Percentiles rank a stretch among this genome's conserved stretches.
phyloP scores from a whole-genome alignment of 2,797 vertebrate genomes.

The Periophthalmus magnuspinnatus region DNA sequence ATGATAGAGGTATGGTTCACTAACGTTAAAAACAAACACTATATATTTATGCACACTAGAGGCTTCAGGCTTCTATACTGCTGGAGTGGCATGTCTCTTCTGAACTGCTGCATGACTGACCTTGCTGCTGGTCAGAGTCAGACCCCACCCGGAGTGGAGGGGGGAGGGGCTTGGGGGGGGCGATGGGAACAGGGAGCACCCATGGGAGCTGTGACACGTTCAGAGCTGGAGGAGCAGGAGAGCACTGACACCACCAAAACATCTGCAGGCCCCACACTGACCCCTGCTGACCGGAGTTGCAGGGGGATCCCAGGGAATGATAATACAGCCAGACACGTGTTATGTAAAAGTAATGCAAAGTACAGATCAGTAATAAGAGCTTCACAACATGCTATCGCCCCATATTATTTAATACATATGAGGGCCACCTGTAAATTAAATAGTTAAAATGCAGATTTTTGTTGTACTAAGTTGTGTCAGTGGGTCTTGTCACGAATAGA shows the following conservation, averaged over 20 bases:
- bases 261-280: background rate
- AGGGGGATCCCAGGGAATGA: background rate
- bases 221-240: background rate
- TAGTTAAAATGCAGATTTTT: too few species aligned
- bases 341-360: background rate
- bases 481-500: too few species aligned
- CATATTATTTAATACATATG: too few species aligned
- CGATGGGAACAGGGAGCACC: background rate
- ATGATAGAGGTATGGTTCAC: too few species aligned
- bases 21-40: too few species aligned
- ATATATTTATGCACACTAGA: too few species aligned
- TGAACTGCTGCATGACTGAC: slow-evolving; percentile 1
- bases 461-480: too few species aligned
- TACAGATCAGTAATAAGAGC: too few species aligned
- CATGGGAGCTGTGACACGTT: background rate
- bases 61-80: background rate
- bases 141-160: background rate
- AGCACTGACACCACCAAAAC: background rate
- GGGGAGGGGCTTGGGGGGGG: background rate
- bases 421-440: too few species aligned
- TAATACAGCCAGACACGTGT: background rate
- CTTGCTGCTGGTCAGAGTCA: background rate
- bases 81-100: background rate
- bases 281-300: background rate
- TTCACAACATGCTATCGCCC: too few species aligned